These are phyloP conservation scores for Hirtodrosophila histrioides DNA, from an alignment of 2,888 invertebrate genomes.

Conservation along the genomic window DNA sequence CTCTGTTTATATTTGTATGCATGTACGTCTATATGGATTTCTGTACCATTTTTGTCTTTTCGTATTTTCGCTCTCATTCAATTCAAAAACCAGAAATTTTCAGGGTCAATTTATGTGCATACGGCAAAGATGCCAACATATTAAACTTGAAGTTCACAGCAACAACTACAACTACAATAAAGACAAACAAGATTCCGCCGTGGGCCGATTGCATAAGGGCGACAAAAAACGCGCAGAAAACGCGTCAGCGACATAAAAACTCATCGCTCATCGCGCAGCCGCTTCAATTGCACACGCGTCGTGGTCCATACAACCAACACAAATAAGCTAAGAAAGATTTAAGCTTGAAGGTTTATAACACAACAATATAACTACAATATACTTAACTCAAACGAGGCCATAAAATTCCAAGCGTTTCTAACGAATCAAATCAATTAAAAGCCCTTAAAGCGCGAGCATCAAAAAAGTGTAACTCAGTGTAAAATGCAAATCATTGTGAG, in stretches of 20 bases:
- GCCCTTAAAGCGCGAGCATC: constrained; percentile 7
- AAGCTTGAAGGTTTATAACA: constrained; percentile 54
- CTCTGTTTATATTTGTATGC: constrained; percentile 2
- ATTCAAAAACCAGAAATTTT: constrained; percentile 79
- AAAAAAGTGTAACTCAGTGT: constrained; percentile 8
- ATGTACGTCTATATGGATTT: neutral
- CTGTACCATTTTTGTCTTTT: constrained; percentile 39
- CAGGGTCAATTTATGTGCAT: constrained; percentile 76
- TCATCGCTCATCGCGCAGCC: constrained; percentile 42
- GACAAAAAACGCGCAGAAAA: constrained; percentile 39
- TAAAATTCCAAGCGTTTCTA: constrained; percentile 18
- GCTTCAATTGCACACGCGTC: constrained; percentile 72
- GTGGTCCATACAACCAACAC: constrained; percentile 44
- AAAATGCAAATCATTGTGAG: constrained; percentile 74
- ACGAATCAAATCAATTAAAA: constrained; percentile 41
- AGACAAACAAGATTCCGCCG: constrained; percentile 52
- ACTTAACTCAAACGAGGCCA: constrained; percentile 28
- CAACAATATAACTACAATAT: constrained; percentile 19
- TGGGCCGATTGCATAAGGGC: constrained; percentile 76
- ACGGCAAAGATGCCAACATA: constrained; percentile 42
- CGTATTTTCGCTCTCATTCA: constrained; percentile 53
- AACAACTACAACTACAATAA: constrained; percentile 26
- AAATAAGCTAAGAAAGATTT: constrained; percentile 41
- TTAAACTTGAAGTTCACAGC: constrained; percentile 42
- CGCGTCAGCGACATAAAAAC: constrained; percentile 62